phyloP scores from a whole-genome alignment of 2,888 invertebrate species.

The Alcis repandata region DNA sequence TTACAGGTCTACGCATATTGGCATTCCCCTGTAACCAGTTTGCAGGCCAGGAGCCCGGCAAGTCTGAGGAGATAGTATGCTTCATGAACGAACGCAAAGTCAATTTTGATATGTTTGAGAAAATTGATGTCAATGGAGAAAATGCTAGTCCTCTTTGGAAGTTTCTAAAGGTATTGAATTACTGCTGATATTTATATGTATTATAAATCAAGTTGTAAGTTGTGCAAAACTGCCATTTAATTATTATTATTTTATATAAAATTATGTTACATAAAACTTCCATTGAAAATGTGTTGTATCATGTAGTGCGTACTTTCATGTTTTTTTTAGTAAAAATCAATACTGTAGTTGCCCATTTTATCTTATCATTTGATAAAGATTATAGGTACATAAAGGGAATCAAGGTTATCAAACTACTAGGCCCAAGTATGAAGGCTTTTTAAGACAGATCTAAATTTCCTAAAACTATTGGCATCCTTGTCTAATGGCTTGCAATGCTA shows the following conservation, averaged over 20 bases:
- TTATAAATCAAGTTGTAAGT: no score
- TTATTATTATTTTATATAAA: no score
- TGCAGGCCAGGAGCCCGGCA: conserved; percentile 90
- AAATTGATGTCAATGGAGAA: conserved; percentile 90
- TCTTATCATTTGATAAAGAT: background rate
- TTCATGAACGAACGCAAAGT: conserved; percentile 88
- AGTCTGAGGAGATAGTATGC: conserved; percentile 87
- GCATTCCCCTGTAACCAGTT: conserved; percentile 97
- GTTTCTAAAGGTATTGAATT: conserved; percentile 85
- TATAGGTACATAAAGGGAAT: background rate
- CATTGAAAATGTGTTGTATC: background rate
- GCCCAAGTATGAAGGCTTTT: no score
- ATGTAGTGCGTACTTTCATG: no score
- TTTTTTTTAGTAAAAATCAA: background rate
- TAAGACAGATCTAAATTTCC: no score
- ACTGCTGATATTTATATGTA: no score
- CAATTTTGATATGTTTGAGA: conserved; percentile 90
- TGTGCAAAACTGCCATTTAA: no score
- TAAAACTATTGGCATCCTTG: no score
- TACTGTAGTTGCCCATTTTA: background rate
- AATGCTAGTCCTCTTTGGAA: conserved; percentile 89
- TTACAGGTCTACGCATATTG: conserved; percentile 88
- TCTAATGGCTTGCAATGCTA: no score
- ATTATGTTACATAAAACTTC: background rate
- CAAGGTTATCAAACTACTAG: no score